Percentiles rank a stretch among this genome's conserved stretches.
Evolutionary conservation across 2,113 vertebrate species (phyloP).

Genomic region (Anser brachyrhynchus): DNA sequence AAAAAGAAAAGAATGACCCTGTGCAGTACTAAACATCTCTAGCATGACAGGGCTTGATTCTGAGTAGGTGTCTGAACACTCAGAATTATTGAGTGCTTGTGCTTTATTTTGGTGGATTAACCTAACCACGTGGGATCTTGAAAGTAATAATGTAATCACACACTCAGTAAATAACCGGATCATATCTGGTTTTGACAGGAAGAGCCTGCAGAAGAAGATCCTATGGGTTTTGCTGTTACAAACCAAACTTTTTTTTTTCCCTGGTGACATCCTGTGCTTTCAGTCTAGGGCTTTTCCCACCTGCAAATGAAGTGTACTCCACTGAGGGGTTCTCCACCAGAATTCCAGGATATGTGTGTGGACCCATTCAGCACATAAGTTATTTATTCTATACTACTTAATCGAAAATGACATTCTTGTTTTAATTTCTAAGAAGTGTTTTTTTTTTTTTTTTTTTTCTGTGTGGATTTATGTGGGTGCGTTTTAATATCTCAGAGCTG

Average conservation of each 20-base stretch:
- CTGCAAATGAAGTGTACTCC: accelerated
- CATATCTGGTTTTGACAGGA: background rate
- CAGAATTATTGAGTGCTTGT: background rate
- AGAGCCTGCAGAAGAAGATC: background rate
- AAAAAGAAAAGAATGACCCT: background rate
- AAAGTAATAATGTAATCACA: background rate
- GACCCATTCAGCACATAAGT: background rate
- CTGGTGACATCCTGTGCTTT: background rate
- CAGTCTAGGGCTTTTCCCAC: background rate
- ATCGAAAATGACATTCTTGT: background rate
- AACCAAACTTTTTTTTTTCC: background rate
- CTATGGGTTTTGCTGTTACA: background rate
- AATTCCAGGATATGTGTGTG: background rate
- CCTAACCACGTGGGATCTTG: background rate
- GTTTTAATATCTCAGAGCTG: background rate
- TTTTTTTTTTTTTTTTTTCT: background rate
- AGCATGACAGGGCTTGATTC: background rate
- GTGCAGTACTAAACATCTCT: background rate
- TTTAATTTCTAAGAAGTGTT: background rate
- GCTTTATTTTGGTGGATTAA: background rate
- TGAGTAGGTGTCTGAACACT: background rate
- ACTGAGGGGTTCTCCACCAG: background rate
- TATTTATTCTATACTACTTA: background rate
- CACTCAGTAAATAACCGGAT: background rate
- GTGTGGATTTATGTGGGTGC: background rate